Percentiles rank a stretch among this genome's conserved stretches.
Evolutionary conservation across 2,888 invertebrate genomes (phyloP).

Genomic region (Tenthredo scrophulariae): DNA sequence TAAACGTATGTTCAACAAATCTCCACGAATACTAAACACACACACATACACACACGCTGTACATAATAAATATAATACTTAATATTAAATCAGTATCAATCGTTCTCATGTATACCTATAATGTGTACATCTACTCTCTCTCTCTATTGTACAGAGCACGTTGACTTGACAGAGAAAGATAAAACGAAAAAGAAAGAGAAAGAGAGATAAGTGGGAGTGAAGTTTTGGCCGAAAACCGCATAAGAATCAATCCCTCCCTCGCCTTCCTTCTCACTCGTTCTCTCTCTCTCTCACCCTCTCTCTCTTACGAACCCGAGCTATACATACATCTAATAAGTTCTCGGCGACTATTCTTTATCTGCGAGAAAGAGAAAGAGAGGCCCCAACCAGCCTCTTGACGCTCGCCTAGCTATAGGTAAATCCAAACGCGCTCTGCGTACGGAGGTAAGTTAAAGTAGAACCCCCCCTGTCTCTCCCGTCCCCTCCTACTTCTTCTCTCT

Average conservation of each 20-base stretch:
- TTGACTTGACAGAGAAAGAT: not conserved
- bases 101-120: no score
- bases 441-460: slow-evolving; percentile 3
- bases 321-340: not conserved
- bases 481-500: not conserved
- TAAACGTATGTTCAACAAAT: no score
- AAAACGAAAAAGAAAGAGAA: not conserved
- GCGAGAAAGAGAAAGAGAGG: not conserved
- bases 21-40: no score
- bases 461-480: not conserved
- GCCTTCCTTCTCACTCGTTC: not conserved
- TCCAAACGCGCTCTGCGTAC: not conserved
- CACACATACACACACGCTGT: no score
- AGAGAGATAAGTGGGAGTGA: not conserved
- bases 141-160: not conserved
- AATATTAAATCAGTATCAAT: no score
- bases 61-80: no score
- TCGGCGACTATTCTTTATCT: not conserved
- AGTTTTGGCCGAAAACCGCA: not conserved
- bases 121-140: no score
- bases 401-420: slow-evolving; percentile 8
- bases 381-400: not conserved
- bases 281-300: not conserved
- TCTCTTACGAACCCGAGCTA: not conserved
- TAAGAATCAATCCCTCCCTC: not conserved